phyloP scores from a whole-genome alignment of 1,140 invertebrate species.

The Euwallacea fornicatus region DNA sequence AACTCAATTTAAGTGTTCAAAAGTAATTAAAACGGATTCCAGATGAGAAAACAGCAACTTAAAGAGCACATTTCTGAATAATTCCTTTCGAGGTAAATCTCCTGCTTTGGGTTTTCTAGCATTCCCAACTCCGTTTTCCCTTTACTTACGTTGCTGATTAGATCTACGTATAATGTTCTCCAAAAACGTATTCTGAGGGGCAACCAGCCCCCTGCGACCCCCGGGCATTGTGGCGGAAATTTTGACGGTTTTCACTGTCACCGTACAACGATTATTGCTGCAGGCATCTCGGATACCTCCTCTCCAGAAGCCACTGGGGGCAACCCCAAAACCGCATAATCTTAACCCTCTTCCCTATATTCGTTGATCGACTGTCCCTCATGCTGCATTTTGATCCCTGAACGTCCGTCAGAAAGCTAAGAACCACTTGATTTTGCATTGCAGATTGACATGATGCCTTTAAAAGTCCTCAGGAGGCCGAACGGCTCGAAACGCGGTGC shows the following conservation, averaged over 20 bases:
- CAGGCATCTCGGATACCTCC: not conserved
- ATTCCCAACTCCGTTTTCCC: not conserved
- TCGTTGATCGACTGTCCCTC: not conserved
- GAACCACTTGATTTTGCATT: not conserved
- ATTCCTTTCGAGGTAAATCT: not conserved
- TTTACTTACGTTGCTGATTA: slow-evolving; percentile 92
- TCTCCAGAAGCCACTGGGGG: not conserved
- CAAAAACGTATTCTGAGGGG: slow-evolving; percentile 99
- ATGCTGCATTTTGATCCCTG: not conserved
- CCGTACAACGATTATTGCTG: slow-evolving; percentile 1
- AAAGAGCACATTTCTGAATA: no score
- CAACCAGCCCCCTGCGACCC: slow-evolving; percentile 94
- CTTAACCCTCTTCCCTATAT: slow-evolving; percentile 13
- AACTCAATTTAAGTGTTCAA: no score
- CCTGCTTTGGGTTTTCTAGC: not conserved
- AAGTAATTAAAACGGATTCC: no score
- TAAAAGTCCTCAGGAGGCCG: not conserved
- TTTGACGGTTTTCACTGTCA: slow-evolving; percentile 31
- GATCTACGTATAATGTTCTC: slow-evolving; percentile 98
- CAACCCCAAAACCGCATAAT: not conserved
- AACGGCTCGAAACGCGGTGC: not conserved
- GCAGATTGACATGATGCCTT: not conserved
- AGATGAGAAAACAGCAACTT: no score
- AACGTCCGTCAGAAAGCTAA: not conserved
- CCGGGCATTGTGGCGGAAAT: slow-evolving; percentile 72